Base-by-base conservation (phyloP, 2,888 invertebrate species). In the Sarcophaga rosellei region DNA sequence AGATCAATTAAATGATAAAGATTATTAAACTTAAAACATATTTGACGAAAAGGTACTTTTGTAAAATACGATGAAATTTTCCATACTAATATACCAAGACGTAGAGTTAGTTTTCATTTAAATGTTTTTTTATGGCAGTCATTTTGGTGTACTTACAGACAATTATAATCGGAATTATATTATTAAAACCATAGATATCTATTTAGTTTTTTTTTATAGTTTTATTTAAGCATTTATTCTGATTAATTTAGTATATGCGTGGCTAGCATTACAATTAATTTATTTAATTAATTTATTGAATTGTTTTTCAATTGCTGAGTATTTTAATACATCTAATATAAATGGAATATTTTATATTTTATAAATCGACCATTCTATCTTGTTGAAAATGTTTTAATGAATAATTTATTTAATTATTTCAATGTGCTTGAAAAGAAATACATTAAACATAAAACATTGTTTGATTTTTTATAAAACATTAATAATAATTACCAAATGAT, bases 211-310 rank as follows among this genome's bases (percentile, higher is more conserved):
- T 79, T 84, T 65, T 70, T n/a, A 65, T 78, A 73, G 57, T 84
- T 87, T 81, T 82, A 77, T 85, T 88, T 84, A 89, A 89, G 89
- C 89, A 84, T 87, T 89, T 86, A 88, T 88, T 88, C 35, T 87
- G 82, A 79, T 88, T 88, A 88, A 88, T 86, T 82, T 73, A 83
- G 79, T 91, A 91, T 89, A 90, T 91, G 91, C 91, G 91, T 91
- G 90, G 89, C 89, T 91, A 90, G 90, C 90, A 92, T 91, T 92
- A 88, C 85, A 88, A 90, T 89, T 89, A 91, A 89, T 91, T 88
- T 57, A 89, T 90, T 89, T 90, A 89, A 87, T 90, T 84, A 66
- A 89, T 79, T 63, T 63, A 63, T 89, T 87, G 47, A 68, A 68
- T 75, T 53, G 53, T 77, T 59, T 59, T 62, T 79, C 23, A 75